phyloP scores from a whole-genome alignment of 2,888 invertebrate species.

The Meteorus cinctellus region DNA sequence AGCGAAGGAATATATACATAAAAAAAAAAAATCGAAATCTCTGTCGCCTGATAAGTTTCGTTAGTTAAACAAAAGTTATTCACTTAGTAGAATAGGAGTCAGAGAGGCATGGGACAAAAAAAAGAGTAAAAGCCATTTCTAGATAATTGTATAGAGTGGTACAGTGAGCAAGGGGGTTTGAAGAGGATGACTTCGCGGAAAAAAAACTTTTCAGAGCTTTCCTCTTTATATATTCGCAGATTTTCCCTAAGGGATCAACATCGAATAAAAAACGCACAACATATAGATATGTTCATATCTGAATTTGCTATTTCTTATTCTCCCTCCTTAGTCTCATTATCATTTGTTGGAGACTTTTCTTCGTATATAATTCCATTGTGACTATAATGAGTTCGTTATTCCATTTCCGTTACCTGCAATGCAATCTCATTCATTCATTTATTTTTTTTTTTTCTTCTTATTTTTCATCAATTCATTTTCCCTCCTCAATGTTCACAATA shows the following conservation, averaged over 20 bases:
- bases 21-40: slow-evolving; percentile 25
- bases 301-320: slow-evolving; percentile 5
- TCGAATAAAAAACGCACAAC: slow-evolving; percentile 18
- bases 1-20: neutral
- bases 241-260: slow-evolving; percentile 35
- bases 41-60: slow-evolving; percentile 44
- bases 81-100: slow-evolving; percentile 37
- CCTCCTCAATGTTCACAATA: too few relatives aligned
- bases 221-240: slow-evolving; percentile 14
- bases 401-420: slow-evolving; percentile 3
- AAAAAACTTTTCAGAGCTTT: slow-evolving; percentile 28
- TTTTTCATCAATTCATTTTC: too few relatives aligned
- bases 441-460: too few relatives aligned
- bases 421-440: neutral
- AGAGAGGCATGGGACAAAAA: slow-evolving; percentile 13
- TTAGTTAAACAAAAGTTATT: slow-evolving; percentile 49
- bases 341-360: slow-evolving; percentile 29
- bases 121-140: slow-evolving; percentile 28
- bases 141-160: slow-evolving; percentile 22
- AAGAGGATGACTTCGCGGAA: neutral
- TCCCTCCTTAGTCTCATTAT: slow-evolving; percentile 17
- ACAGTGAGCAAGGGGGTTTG: neutral
- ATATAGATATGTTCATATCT: slow-evolving; percentile 8
- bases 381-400: slow-evolving; percentile 23
- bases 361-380: slow-evolving; percentile 18